Evolutionary conservation across 2,113 vertebrate species (phyloP).

Genomic region (Paedocypris sp.): DNA sequence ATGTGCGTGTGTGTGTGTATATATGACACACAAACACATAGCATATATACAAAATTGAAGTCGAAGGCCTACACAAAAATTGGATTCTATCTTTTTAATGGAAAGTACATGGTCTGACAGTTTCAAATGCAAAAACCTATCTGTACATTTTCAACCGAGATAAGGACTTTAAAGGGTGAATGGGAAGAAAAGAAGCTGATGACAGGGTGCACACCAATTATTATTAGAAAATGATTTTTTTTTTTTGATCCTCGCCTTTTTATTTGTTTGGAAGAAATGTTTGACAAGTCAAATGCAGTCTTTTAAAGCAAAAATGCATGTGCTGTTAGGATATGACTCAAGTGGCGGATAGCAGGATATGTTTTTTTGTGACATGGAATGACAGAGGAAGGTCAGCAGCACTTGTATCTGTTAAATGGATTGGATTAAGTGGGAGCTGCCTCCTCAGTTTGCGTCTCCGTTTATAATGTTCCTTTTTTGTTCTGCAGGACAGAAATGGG

Average conservation of each 20-base stretch:
- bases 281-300: slow-evolving; percentile 52
- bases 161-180: slow-evolving; percentile 58
- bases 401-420: slow-evolving; percentile 62
- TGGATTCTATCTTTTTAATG: slow-evolving; percentile 90
- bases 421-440: slow-evolving; percentile 64
- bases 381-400: slow-evolving; percentile 61
- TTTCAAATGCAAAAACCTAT: slow-evolving; percentile 71
- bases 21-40: no score
- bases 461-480: slow-evolving; percentile 60
- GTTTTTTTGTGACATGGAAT: slow-evolving; percentile 56
- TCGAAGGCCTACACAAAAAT: slow-evolving; percentile 73
- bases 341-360: slow-evolving; percentile 46
- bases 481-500: slow-evolving; percentile 36
- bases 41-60: slow-evolving; percentile 85
- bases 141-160: slow-evolving; percentile 61
- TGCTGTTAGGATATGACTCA: slow-evolving; percentile 54
- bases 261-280: slow-evolving; percentile 46
- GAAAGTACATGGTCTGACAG: slow-evolving; percentile 83
- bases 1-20: no score
- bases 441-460: slow-evolving; percentile 47
- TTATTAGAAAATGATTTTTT: slow-evolving; percentile 65
- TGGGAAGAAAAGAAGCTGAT: slow-evolving; percentile 38
- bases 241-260: slow-evolving; percentile 29
- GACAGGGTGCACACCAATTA: slow-evolving; percentile 55
- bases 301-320: slow-evolving; percentile 52